A percentile compares a stretch with the other conserved stretches of the same genome.
Conservation (phyloP, 2,797 vertebrate species). For the Catostomus latipinnis region DNA sequence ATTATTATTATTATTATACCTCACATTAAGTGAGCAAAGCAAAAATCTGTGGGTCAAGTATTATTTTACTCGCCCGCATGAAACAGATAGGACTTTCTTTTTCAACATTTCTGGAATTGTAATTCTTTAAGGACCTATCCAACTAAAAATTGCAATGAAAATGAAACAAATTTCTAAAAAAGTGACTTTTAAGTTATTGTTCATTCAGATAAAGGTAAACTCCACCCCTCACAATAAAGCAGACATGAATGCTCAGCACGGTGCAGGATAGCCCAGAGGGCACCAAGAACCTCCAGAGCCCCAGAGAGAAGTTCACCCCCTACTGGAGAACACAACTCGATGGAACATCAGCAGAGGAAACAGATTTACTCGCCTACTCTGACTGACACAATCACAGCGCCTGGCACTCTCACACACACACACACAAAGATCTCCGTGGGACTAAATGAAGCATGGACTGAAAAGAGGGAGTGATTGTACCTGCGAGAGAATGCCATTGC, state of each 20-base stretch:
- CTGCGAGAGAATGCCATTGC: slow-evolving; percentile 54
- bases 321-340: slow-evolving; percentile 27
- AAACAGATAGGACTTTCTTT: no score
- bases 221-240: slow-evolving; percentile 6
- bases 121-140: neutral
- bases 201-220: neutral
- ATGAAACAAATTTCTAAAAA: neutral
- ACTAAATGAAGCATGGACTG: slow-evolving; percentile 58
- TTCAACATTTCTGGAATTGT: no score
- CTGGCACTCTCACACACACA: slow-evolving; percentile 15
- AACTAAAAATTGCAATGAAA: no score
- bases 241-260: neutral
- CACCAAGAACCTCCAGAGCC: slow-evolving; percentile 1
- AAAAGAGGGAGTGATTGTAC: slow-evolving; percentile 54
- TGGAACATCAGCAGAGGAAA: slow-evolving; percentile 30
- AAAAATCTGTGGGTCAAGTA: no score
- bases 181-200: neutral
- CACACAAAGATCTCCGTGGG: slow-evolving; percentile 30
- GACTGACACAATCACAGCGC: slow-evolving; percentile 44
- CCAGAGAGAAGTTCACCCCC: slow-evolving; percentile 9
- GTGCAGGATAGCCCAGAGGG: slow-evolving; percentile 13
- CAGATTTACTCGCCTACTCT: slow-evolving; percentile 25
- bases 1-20: no score
- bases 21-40: no score
- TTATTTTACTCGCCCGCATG: no score